Base-by-base conservation (phyloP, 2,888 invertebrate species). In the Alcis repandata region DNA sequence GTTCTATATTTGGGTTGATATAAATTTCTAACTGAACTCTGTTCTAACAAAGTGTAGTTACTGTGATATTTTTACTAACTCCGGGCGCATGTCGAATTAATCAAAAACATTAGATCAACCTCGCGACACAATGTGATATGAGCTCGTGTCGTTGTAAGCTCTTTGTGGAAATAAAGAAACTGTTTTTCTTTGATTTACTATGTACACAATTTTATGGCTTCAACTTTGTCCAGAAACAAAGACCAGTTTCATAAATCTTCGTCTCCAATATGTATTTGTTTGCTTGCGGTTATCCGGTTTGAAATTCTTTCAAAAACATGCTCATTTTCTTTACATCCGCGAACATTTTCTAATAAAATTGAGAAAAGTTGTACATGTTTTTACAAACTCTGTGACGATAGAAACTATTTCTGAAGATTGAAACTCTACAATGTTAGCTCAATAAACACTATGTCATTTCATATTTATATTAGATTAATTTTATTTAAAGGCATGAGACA, bases 221-320 rank as follows among this genome's bases (percentile, higher is more conserved):
- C 33, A 15, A 27, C 32, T 48, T 32, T n/a, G 4, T 10, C 19
- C 10, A 6, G 0, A 2, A 22, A 45, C 13, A 4, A 22, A 20
- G 2, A 45, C 45, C 22, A 27, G n/a, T n/a, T 48, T 53, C 53
- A 22, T 54, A 27, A 67, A 64, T 68, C 19, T 19, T 22, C 53
- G 48, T 38, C 43, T 15, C 53, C 64, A 63, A 60, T 63, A 63
- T 43, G 61, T 68, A 63, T 70, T 61, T 70, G 67, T 70, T 70
- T 66, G 70, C 56, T 45, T 58, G 51, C 45, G 61, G 49, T 43
- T 51, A 67, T 69, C 66, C 69, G 41, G 64, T 66, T 66, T 69
- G 60, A 59, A 61, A 65, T 70, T 70, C 57, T 60, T 69, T 68
- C 57, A 61, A 65, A 62, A 68, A 70, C 59, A 70, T 52, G 52